Evolutionary conservation across 2,113 vertebrate species (phyloP).

Genomic region (Platysternon megacephalum): DNA sequence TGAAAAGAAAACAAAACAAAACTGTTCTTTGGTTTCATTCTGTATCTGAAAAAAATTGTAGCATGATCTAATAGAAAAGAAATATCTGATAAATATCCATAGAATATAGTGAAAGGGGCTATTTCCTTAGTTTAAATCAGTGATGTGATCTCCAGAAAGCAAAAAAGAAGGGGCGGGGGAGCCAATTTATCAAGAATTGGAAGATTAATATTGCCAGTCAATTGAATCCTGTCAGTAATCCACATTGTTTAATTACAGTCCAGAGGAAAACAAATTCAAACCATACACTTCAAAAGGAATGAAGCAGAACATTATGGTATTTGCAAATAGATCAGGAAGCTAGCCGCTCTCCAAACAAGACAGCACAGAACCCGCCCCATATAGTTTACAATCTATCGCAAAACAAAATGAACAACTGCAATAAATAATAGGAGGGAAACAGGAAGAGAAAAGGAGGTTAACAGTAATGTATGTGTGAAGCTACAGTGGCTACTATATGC

Average conservation of each 20-base stretch:
- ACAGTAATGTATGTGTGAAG: neutral
- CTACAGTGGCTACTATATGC: too few relatives aligned
- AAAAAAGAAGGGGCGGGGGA: neutral
- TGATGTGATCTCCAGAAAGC: neutral
- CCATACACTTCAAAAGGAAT: constrained; percentile 33
- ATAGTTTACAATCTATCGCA: neutral
- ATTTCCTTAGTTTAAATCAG: constrained; percentile 37
- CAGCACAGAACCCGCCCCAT: neutral
- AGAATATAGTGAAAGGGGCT: neutral
- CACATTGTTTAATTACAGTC: constrained; percentile 44
- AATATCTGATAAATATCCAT: constrained; percentile 25
- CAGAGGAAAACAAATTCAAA: constrained; percentile 37
- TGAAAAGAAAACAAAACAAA: constrained; percentile 46
- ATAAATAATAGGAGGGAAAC: neutral
- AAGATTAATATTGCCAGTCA: constrained; percentile 55
- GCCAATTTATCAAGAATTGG: constrained; percentile 3
- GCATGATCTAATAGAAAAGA: neutral
- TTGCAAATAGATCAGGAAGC: neutral
- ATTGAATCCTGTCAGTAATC: constrained; percentile 43
- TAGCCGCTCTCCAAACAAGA: neutral
- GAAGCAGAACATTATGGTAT: neutral
- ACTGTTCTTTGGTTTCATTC: constrained; percentile 31
- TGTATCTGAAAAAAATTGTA: neutral
- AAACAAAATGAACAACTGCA: neutral
- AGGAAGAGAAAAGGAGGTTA: neutral